phyloP scores from a whole-genome alignment of 2,888 invertebrate genomes.

The Salticus scenicus region DNA sequence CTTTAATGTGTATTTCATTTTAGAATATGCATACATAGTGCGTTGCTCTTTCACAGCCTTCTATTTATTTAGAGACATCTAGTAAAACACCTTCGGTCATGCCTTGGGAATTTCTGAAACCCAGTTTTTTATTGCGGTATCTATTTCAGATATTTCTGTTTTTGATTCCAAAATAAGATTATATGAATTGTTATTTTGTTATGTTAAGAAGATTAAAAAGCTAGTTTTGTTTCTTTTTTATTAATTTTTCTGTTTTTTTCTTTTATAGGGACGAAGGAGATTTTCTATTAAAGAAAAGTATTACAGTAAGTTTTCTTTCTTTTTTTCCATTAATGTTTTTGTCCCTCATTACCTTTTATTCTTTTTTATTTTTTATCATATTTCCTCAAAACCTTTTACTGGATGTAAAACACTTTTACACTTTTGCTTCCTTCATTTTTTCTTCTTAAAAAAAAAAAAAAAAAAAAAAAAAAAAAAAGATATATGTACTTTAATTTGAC shows the following conservation, averaged over 20 bases:
- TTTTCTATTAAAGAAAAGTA: neutral
- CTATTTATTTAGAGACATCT: neutral
- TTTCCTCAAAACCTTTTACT: too few species aligned
- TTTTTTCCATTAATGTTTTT: neutral
- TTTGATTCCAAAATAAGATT: neutral
- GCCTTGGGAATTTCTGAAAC: neutral
- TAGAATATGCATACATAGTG: neutral
- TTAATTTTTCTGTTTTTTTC: neutral
- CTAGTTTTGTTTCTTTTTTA: neutral
- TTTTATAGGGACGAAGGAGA: neutral
- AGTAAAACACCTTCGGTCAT: neutral
- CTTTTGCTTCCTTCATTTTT: too few species aligned
- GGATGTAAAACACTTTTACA: too few species aligned
- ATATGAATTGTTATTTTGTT: neutral
- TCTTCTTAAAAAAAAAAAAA: too few species aligned
- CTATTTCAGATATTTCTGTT: neutral
- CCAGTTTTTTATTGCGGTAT: neutral
- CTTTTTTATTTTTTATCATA: too few species aligned
- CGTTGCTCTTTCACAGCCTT: slow-evolving; percentile 1
- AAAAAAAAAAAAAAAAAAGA: too few species aligned
- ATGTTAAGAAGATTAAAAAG: neutral
- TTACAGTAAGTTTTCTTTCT: slow-evolving; percentile 1
- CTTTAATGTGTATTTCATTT: neutral
- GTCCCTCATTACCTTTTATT: too few species aligned
- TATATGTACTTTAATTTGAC: too few species aligned